Base-by-base conservation (phyloP, 2,113 vertebrate genomes). In the Rana temporaria region DNA sequence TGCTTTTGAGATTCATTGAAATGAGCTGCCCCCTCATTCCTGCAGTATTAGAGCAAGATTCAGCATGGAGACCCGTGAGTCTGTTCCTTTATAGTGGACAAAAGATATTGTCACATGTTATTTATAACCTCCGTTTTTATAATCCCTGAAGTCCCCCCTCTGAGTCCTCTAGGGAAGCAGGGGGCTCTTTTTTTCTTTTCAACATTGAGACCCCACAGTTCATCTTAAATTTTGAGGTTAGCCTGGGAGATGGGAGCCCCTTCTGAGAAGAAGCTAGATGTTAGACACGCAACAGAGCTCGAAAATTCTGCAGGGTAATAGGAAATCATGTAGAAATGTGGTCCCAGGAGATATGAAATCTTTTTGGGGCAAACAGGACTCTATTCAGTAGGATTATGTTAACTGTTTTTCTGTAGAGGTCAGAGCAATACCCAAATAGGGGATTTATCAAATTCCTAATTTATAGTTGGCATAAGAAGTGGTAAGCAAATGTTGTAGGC, bases 41-140 rank as follows among this genome's bases (percentile, higher is more conserved):
- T 55, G 7, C 42, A 22, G 62, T 65, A 53, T 66, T 82, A 34
- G 74, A 66, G 22, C 52, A 26, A 59, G 48, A 66, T 75, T 67
- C n/a, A 22, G 71, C 80, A 67, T 75, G 73, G 71, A 75, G 80
- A 73, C 60, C 69, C 32, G 24, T 18, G 19, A 65, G 60, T 65
- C 59, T 65, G 74, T 64, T 67, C 70, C 65, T 82, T 42, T 56
- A 65, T 26, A 6, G 72, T 15, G 57, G 64, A 83, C 81, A 75
- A 74, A 83, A 30, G 71, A 18, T 38, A 76, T 75, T 83, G 81
- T 83, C 70, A 76, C 32, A 83, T 76, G 81, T 76, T 76, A 66
- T 83, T 83, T 68, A 68, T 66, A 68, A 60, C 81, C 55, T 32
- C 34, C 22, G 71, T 59, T 60, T 60, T 81, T 55, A 64, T 52